Conservation (phyloP, 2,888 invertebrate species). For the Caenorhabditis sp. region DNA sequence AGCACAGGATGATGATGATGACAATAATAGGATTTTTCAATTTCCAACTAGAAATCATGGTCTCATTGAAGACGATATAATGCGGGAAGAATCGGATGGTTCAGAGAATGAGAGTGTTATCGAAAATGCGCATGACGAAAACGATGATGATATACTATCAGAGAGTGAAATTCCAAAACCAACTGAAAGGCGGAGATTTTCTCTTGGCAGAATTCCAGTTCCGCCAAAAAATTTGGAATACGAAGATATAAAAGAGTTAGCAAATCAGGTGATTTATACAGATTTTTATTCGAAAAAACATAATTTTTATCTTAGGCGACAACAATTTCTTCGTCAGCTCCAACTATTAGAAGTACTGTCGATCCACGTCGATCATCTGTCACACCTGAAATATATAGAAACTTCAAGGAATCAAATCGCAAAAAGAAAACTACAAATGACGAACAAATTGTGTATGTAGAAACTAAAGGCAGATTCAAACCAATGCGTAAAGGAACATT, state of each 20-base stretch:
- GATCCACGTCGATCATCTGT: conserved; percentile 28
- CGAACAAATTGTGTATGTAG: conserved; percentile 25
- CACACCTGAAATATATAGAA: conserved; percentile 26
- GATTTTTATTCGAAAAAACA: too few species aligned
- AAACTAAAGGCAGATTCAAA: conserved; percentile 24
- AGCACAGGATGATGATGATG: neutral
- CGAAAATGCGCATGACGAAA: neutral
- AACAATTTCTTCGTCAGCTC: neutral
- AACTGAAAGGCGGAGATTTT: conserved; percentile 11
- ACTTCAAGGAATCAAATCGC: conserved; percentile 26
- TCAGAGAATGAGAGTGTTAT: neutral
- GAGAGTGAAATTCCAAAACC: neutral
- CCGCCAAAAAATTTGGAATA: conserved; percentile 23
- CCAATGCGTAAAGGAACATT: conserved; percentile 31
- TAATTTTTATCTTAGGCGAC: neutral
- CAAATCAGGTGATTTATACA: conserved; percentile 12
- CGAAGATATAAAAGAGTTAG: conserved; percentile 22
- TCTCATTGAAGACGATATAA: too few species aligned
- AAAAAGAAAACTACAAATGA: conserved; percentile 12
- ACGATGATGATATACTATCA: neutral
- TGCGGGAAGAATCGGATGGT: neutral
- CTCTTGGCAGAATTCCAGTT: conserved; percentile 31
- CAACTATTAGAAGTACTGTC: conserved; percentile 5
- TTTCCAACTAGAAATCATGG: neutral
- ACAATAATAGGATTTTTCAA: neutral